These are phyloP conservation scores for Drosophila funebris DNA, from an alignment of 1,140 invertebrate species.

Conservation along the genomic window DNA sequence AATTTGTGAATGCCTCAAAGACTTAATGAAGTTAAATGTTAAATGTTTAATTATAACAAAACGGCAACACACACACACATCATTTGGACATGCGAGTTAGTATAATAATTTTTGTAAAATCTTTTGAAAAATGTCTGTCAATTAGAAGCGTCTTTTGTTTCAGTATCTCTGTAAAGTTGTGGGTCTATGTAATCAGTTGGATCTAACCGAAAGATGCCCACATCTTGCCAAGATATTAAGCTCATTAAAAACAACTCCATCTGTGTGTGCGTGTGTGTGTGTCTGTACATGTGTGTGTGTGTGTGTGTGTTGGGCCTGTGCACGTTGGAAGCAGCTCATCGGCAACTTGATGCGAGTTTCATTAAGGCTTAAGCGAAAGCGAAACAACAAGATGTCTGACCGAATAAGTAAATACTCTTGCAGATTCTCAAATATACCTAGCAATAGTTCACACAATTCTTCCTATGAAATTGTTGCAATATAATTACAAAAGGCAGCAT, in stretches of 20 bases:
- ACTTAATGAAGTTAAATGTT: conserved; percentile 75
- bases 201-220: conserved; percentile 69
- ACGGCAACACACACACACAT: conserved; percentile 10
- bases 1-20: conserved; percentile 43
- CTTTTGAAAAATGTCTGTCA: conserved; percentile 75
- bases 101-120: conserved; percentile 37
- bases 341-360: conserved; percentile 80
- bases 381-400: neutral
- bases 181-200: conserved; percentile 68
- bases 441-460: no score
- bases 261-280: conserved; percentile 35
- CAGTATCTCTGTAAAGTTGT: conserved; percentile 24
- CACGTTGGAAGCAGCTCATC: conserved; percentile 15
- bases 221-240: conserved; percentile 75
- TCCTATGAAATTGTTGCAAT: no score
- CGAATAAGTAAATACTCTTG: conserved; percentile 3
- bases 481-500: no score
- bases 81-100: neutral
- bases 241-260: conserved; percentile 68
- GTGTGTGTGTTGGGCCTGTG: conserved; percentile 2
- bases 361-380: conserved; percentile 72
- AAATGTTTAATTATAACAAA: conserved; percentile 74
- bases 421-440: no score
- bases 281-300: conserved; percentile 28
- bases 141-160: conserved; percentile 69